These are phyloP conservation scores for Geopemphigus sp. DNA, from an alignment of 1,140 invertebrate species.

Conservation along the genomic window DNA sequence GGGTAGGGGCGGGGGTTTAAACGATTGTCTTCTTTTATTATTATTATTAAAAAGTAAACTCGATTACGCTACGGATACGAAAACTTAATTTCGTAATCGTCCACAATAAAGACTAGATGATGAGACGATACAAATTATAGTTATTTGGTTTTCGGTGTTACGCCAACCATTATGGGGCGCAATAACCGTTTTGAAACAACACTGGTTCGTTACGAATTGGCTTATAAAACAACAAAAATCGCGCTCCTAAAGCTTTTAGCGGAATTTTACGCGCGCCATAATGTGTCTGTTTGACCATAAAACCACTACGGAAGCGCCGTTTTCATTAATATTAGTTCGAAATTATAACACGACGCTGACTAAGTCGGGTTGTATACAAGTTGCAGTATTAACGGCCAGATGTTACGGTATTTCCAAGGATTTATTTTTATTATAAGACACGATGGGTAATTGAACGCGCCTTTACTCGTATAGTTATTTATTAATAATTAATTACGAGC, in stretches of 20 bases:
- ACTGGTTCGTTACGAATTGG: constrained; percentile 22
- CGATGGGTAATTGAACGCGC: neutral
- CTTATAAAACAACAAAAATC: constrained; percentile 44
- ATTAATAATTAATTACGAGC: neutral
- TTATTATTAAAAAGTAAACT: neutral
- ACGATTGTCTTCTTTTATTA: neutral
- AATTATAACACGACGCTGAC: constrained; percentile 30
- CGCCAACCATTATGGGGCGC: constrained; percentile 4
- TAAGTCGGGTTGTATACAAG: constrained; percentile 9
- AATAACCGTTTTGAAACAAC: constrained; percentile 43
- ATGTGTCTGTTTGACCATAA: constrained; percentile 38
- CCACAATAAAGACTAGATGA: constrained; percentile 11
- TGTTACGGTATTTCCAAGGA: constrained; percentile 21
- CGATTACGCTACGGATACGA: constrained; percentile 18
- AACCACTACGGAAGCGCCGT: constrained; percentile 15
- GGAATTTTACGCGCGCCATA: constrained; percentile 2
- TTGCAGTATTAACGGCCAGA: constrained; percentile 30
- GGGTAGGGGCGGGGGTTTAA: no score
- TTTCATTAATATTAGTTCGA: constrained; percentile 43
- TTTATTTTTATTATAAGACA: neutral
- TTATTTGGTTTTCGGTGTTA: constrained; percentile 21
- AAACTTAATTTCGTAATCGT: constrained; percentile 32
- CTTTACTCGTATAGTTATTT: constrained; percentile 5
- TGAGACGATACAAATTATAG: constrained; percentile 38
- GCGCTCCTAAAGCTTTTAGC: constrained; percentile 42